A percentile compares a stretch with the other conserved stretches of the same genome.
phyloP scores from a whole-genome alignment of 1,140 invertebrate genomes.

The Bactericera cockerelli region DNA sequence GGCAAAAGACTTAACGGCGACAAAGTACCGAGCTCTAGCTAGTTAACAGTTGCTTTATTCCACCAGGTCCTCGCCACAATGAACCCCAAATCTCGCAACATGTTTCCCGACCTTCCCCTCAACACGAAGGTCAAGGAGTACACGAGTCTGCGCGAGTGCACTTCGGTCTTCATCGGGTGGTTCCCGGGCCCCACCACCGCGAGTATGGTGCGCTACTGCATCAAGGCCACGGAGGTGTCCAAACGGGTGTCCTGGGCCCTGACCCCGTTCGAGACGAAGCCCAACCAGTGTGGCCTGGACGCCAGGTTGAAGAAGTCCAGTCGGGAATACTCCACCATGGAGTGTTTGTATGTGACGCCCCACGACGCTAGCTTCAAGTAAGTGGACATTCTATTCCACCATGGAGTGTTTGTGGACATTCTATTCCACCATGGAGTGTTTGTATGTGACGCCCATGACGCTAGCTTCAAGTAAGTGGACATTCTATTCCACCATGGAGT shows the following conservation, averaged over 20 bases:
- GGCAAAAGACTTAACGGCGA: too few species aligned
- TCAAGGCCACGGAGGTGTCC: slow-evolving; percentile 11
- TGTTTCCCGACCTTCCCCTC: slow-evolving; percentile 29
- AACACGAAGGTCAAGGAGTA: slow-evolving; percentile 27
- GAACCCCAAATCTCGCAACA: slow-evolving; percentile 22
- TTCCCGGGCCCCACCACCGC: slow-evolving; percentile 21
- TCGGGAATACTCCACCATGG: slow-evolving; percentile 26
- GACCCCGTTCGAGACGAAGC: slow-evolving; percentile 17
- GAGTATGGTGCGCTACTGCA: slow-evolving; percentile 13
- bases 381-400: too few species aligned
- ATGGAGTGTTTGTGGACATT: too few species aligned
- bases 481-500: too few species aligned
- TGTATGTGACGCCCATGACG: too few species aligned
- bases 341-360: slow-evolving; percentile 27
- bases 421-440: too few species aligned
- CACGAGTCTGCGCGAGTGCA: slow-evolving; percentile 27
- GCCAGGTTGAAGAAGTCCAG: slow-evolving; percentile 27
- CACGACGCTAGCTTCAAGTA: slow-evolving; percentile 17
- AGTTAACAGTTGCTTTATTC: too few species aligned
- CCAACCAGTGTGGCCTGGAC: slow-evolving; percentile 33
- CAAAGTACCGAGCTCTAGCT: too few species aligned
- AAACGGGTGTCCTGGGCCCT: neutral
- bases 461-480: too few species aligned
- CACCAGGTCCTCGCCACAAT: slow-evolving; percentile 29
- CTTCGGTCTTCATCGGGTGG: slow-evolving; percentile 32